Evolutionary conservation across 2,113 vertebrate genomes (phyloP), one percentile per base, ranked within the genome.

Genomic region (Catagonus wagneri): DNA sequence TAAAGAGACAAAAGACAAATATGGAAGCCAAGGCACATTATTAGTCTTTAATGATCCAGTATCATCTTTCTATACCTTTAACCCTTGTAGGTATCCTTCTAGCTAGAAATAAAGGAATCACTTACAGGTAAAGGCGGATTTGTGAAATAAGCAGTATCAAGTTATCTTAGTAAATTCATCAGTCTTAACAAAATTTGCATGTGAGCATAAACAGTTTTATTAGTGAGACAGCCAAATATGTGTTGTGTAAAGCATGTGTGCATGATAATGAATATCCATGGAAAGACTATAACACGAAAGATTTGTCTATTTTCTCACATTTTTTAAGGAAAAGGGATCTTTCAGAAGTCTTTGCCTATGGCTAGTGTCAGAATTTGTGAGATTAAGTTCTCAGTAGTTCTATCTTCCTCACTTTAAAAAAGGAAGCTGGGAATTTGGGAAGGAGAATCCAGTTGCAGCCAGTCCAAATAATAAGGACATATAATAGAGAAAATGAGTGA

Each of bases 1-100:
- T 20, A 58, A 80, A 91, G 68, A 34, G 44, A 61, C 89, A 76
- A 74, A 90, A 92, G 34, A 71, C 27, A 97, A 44, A 65, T 27
- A 56, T 68, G 50, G 22, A 27, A 76, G 13, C 20, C 69, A 94
- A 90, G 68, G 34, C 6, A 83, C 11, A 52, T 89, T 74, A 54
- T 52, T 92, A 79, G 14, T 90, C 25, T 96, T 54, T 69, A 83
- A 80, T 36, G 19, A 89, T 34, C 12, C 16, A 85, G 0, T 72
- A 61, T 63, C 39, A 65, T 89, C n/a, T 93, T 79, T 68, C 25
- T 83, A 56, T 66, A 56, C 4, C 14, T 83, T 94, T 86, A 81
- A 58, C n/a, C 10, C 25, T 25, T 72, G 17, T 39, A 74, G 23
- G 63, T 89, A 69, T 86, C 23, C 5, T 66, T 89, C 14, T 34